phyloP scores from a whole-genome alignment of 2,113 vertebrate species.

The Guaruba guarouba region DNA sequence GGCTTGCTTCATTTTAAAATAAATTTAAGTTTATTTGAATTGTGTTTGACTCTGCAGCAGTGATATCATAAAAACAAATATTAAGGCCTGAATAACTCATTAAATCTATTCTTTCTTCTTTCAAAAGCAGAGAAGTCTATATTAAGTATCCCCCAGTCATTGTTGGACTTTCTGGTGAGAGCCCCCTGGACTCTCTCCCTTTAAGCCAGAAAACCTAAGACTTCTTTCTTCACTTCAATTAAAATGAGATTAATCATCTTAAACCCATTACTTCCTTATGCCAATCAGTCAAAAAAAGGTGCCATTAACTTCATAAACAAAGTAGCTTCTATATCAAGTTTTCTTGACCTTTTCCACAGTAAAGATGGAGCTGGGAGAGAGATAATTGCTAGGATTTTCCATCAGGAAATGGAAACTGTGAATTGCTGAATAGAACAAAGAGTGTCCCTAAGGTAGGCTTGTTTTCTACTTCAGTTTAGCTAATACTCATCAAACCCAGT shows the following conservation, averaged over 20 bases:
- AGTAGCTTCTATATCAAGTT: not conserved
- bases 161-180: not conserved
- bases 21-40: not conserved
- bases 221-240: not conserved
- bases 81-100: not conserved
- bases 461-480: not conserved
- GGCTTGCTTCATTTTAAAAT: not conserved
- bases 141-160: not conserved
- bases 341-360: not conserved
- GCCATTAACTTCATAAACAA: not conserved
- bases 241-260: not conserved
- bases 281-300: not conserved
- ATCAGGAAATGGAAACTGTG: not conserved
- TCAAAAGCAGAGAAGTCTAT: not conserved
- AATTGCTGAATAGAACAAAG: not conserved
- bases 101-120: not conserved
- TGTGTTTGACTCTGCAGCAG: not conserved
- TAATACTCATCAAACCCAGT: not conserved
- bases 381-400: not conserved
- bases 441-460: not conserved
- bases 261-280: not conserved
- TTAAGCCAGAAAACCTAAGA: not conserved
- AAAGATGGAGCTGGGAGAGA: not conserved
- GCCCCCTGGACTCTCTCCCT: not conserved
- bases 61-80: not conserved